Base-by-base conservation (phyloP, 1,140 invertebrate species). In the Drosophila kohkoa region DNA sequence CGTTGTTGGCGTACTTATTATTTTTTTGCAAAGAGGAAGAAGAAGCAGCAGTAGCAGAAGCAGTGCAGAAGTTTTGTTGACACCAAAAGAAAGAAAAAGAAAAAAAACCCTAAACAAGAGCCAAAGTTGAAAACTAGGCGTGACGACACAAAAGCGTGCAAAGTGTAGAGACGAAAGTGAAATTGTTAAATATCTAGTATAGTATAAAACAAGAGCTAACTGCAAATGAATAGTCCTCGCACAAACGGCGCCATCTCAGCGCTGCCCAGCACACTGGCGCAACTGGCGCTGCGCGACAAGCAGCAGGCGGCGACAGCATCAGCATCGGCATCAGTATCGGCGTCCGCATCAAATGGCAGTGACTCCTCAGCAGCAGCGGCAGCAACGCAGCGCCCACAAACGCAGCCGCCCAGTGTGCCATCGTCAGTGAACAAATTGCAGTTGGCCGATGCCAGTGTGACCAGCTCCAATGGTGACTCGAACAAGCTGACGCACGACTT, bases 211-310 rank as follows among this genome's bases (percentile, higher is more conserved):
- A 71, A 64, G 7, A 75, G 68, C 77, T 79, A 82, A 91, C 90
- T 71, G 65, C 75, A 85, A 87, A 91, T 91, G 90, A 92, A 91
- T 79, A 92, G 90, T 89, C 90, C 90, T 85, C 83, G 90, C 75
- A 74, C 90, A 72, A 92, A 91, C 77, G 87, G 81, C 73, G 90
- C 90, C 66, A 91, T 91, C 45, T 88, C 86, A 55, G 90, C 90
- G 63, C 81, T 91, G 65, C 90, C 90, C 62, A 91, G 90, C 82
- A 91, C 90, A 77, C 59, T 91, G 78, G 90, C 90, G 65, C 90
- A 91, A 46, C 75, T 91, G 60, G 90, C 90, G 32, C 57, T 91
- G 65, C 82, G 90, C 62, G 90, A 91, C 76, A 91, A 91, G 79
- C 90, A 91, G 77, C 87, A 85, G 52, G 86, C 83, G 67, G 77